Base-by-base conservation (phyloP, 1,140 invertebrate genomes). In the Dendroctonus ponderosae region DNA sequence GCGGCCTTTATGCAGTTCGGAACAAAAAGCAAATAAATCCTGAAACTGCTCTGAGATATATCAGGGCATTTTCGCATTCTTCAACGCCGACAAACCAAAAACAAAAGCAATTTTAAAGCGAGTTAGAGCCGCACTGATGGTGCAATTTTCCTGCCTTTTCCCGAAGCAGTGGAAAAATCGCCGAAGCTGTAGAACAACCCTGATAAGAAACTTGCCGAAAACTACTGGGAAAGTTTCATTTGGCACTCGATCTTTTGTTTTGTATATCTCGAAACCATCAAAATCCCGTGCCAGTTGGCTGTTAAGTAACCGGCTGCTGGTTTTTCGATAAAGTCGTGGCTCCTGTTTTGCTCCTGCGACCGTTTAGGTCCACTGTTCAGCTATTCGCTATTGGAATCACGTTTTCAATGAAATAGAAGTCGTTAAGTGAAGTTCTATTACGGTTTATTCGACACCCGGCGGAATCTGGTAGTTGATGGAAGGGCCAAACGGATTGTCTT, bases 321-420 rank as follows among this genome's bases (percentile, higher is more conserved):
- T 9, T 9, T 46, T 9, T 46, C n/a, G 43, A 8, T 12, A 46
- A 8, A 46, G n/a, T 46, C 43, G n/a, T 8, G 43, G n/a, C n/a
- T 8, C 43, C 1, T 46, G 2, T 46, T 12, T 12, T 12, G 43
- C 43, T 8, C n/a, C 4, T 46, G 8, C 4, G 43, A 2, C n/a
- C 43, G 43, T 26, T 26, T 9, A 46, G 53, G n/a, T 12, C 63
- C 63, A 61, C 65, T 61, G 65, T 11, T 6, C 14, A 43, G 57
- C 58, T 52, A 46, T 50, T 70, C 52, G 52, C 38, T 62, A 74
- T 58, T 67, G 72, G 50, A 64, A 62, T 72, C 75, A 76, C 75
- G 75, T 76, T 70, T 76, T 75, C 75, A 76, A 76, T 76, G 75
- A 76, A 75, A 76, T 75, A 69, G 73, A 74, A 76, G 75, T 76